Percentiles rank a stretch among this genome's conserved stretches.
These are phyloP conservation scores for Cnemophilus loriae DNA, from an alignment of 2,113 vertebrate species.

Conservation along the genomic window DNA sequence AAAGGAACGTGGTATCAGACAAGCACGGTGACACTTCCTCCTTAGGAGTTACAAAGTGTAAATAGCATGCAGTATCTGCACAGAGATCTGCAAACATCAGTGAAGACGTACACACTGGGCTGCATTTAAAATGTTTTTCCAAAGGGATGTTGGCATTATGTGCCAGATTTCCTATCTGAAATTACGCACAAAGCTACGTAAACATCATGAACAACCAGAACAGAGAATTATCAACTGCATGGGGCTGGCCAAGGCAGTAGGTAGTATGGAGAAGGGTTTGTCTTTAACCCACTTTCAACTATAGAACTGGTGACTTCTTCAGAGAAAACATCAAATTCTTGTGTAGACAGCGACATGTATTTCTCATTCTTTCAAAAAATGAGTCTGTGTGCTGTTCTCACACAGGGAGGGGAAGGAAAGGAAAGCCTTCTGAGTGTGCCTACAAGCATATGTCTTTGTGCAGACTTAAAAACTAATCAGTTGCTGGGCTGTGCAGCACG, in stretches of 20 bases:
- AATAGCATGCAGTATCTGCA: neutral
- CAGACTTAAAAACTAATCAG: neutral
- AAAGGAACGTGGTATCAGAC: neutral
- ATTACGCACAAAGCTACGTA: accelerated
- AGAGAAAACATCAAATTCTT: neutral
- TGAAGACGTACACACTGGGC: neutral
- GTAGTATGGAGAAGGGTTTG: neutral
- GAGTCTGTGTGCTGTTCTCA: neutral
- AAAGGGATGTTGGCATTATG: neutral
- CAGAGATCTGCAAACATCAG: neutral
- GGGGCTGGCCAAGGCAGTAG: neutral
- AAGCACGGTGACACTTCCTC: neutral
- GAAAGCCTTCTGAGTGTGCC: neutral
- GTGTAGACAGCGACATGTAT: neutral
- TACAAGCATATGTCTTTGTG: neutral
- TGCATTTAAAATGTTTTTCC: neutral
- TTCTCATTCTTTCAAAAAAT: neutral
- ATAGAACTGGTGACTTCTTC: neutral
- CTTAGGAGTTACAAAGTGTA: neutral
- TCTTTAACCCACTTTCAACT: neutral
- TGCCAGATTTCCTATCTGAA: neutral
- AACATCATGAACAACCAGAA: neutral
- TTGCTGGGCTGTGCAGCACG: neutral
- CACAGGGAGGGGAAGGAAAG: neutral
- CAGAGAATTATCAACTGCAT: neutral